These are phyloP conservation scores for Cynoglossus semilaevis DNA, from an alignment of 2,113 vertebrate species.

Conservation along the genomic window DNA sequence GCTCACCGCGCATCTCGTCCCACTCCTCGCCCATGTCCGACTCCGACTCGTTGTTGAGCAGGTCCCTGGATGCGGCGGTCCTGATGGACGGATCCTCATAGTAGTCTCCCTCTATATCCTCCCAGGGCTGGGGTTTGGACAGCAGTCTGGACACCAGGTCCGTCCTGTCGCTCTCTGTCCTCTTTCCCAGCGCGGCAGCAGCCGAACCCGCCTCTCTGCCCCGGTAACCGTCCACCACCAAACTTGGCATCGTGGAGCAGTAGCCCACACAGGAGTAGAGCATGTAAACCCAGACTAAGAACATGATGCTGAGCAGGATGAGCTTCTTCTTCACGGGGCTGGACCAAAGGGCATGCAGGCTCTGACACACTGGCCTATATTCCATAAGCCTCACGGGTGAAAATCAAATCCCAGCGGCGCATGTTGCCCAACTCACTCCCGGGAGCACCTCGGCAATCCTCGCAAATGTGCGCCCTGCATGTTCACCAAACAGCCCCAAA, in stretches of 20 bases:
- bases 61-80: slow-evolving; percentile 69
- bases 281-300: slow-evolving; percentile 91
- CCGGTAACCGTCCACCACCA: slow-evolving; percentile 72
- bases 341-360: slow-evolving; percentile 75
- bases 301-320: slow-evolving; percentile 86
- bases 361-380: slow-evolving; percentile 83
- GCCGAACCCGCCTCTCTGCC: slow-evolving; percentile 57
- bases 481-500: slow-evolving; percentile 20
- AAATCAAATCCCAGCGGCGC: slow-evolving; percentile 73
- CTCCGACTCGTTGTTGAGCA: slow-evolving; percentile 69
- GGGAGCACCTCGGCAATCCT: slow-evolving; percentile 55
- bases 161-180: slow-evolving; percentile 58
- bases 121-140: slow-evolving; percentile 72
- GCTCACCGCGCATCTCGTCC: slow-evolving; percentile 50
- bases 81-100: slow-evolving; percentile 71
- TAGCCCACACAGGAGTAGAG: slow-evolving; percentile 91
- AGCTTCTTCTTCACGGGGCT: slow-evolving; percentile 84
- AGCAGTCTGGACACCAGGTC: slow-evolving; percentile 74
- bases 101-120: slow-evolving; percentile 76
- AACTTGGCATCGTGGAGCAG: slow-evolving; percentile 81
- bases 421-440: slow-evolving; percentile 70
- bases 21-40: slow-evolving; percentile 69
- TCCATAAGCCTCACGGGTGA: slow-evolving; percentile 80
- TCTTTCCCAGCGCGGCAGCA: slow-evolving; percentile 44
- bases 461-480: slow-evolving; percentile 50